phyloP scores from a whole-genome alignment of 2,888 invertebrate species.

The Clunio marinus region DNA sequence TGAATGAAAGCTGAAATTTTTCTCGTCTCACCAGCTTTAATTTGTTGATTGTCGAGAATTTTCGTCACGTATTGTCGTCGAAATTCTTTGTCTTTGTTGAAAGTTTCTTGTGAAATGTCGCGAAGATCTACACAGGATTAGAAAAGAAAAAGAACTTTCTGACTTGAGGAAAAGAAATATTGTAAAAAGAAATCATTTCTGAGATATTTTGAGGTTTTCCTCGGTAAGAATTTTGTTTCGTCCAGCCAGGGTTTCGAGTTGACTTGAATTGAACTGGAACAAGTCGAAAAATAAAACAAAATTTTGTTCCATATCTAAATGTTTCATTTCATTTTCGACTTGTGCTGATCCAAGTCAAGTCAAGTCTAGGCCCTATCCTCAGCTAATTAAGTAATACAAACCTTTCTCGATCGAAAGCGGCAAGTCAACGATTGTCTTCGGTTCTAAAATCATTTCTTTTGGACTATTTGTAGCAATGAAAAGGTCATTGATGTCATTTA shows the following conservation, averaged over 20 bases:
- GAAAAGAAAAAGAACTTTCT: too few relatives aligned
- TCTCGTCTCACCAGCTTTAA: constrained; percentile 48
- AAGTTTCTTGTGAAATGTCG: constrained; percentile 49
- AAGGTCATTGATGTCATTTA: constrained; percentile 58
- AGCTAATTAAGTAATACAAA: background rate
- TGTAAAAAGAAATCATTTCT: too few relatives aligned
- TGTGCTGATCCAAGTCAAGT: too few relatives aligned
- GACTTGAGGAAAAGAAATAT: too few relatives aligned
- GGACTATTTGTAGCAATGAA: constrained; percentile 55
- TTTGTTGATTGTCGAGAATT: constrained; percentile 44
- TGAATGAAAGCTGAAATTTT: constrained; percentile 60
- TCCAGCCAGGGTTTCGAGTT: too few relatives aligned
- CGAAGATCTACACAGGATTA: constrained; percentile 48
- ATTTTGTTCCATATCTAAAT: too few relatives aligned
- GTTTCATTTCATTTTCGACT: too few relatives aligned
- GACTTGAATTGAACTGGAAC: too few relatives aligned
- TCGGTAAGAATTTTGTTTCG: too few relatives aligned
- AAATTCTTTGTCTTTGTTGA: constrained; percentile 51
- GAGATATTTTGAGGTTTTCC: too few relatives aligned
- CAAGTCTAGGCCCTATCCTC: too few relatives aligned
- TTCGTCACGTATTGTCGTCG: constrained; percentile 50
- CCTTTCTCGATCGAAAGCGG: constrained; percentile 47
- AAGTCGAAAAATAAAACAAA: too few relatives aligned
- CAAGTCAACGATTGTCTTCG: constrained; percentile 45
- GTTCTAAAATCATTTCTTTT: constrained; percentile 48